Evolutionary conservation across 2,113 vertebrate species (phyloP), one percentile per base, ranked within the genome.

Genomic region (Xenotilapia longispinis): DNA sequence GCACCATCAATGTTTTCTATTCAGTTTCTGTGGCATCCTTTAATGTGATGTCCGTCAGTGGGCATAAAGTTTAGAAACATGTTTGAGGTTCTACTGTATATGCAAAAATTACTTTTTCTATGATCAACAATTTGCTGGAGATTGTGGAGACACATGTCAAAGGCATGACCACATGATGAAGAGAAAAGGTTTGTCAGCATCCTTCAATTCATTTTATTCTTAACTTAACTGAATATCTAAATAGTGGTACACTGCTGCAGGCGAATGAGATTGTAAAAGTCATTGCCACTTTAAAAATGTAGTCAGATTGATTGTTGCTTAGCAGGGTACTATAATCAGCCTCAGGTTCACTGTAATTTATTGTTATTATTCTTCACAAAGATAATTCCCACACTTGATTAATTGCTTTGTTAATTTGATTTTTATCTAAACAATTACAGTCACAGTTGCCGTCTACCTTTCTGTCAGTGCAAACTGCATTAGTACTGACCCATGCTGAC

Each of bases 401-500:
- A 84, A 90, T 81, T 86, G 80, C 60, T 79, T 79, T 36, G 82
- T 80, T 88, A 45, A 91, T 91, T 82, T 28, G 33, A 86, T 87
- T 85, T 68, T 26, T 54, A 42, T 33, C 19, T 9, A 70, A 89
- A 87, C 79, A 86, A 87, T 87, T 84, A 57, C 17, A 14, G 73
- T 26, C 63, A 28, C 80, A 36, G 45, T 82, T 23, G 85, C 23
- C 4, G 55, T 82, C 14, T 49, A 31, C 36, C 45, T 70, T 82
- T 40, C 38, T 82, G 26, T 80, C 23, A 28, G 28, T 6, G 13
- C 57, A 68, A 87, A 84, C 57, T 21, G 15, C 47, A 6, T 82
- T 85, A 88, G 57, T 11, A 80, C 81, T 49, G 53, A 90, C 19
- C 70, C 23, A 54, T 17, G n/a, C 42, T 47, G 70, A 21, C 7